Percentiles rank a stretch among this genome's conserved stretches.
phyloP scores from a whole-genome alignment of 2,113 vertebrate species.

The Cnemophilus loriae region DNA sequence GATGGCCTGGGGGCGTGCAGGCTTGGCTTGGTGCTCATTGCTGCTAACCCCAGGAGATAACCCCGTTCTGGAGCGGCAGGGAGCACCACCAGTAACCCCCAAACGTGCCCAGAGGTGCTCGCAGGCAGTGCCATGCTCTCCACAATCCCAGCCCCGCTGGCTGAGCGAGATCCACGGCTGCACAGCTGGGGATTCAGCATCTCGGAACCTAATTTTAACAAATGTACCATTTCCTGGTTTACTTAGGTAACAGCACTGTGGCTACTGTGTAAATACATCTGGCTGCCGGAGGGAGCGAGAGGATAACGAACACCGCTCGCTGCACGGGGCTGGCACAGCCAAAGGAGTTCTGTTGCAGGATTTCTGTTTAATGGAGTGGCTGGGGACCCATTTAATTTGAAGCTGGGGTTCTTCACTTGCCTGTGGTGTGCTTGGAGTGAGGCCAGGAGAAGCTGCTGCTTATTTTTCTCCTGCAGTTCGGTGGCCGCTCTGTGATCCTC shows the following conservation, averaged over 20 bases:
- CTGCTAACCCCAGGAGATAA: neutral
- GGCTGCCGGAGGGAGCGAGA: constrained; percentile 17
- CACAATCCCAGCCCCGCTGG: neutral
- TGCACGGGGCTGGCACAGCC: constrained; percentile 29
- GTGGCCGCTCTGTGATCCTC: constrained; percentile 34
- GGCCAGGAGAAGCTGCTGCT: constrained; percentile 51
- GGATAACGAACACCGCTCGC: neutral
- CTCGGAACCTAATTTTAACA: neutral
- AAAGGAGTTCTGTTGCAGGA: neutral
- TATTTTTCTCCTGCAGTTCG: neutral
- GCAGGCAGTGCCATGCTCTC: neutral
- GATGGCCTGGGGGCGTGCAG: neutral
- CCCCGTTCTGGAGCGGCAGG: rapidly evolving
- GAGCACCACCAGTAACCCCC: neutral
- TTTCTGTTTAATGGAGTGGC: constrained; percentile 58
- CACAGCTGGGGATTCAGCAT: neutral
- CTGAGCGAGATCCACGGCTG: neutral
- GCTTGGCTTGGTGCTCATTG: neutral
- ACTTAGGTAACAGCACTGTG: constrained; percentile 28
- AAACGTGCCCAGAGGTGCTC: rapidly evolving
- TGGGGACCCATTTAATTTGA: constrained; percentile 66
- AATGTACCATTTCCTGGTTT: constrained; percentile 35
- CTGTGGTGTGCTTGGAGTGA: constrained; percentile 48
- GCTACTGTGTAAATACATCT: constrained; percentile 20
- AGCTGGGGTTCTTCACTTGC: constrained; percentile 55